Percentiles rank a stretch among this genome's conserved stretches.
Evolutionary conservation across 92 coral and sea anemone genomes (phyloP).

Genomic region (Metridium senile): DNA sequence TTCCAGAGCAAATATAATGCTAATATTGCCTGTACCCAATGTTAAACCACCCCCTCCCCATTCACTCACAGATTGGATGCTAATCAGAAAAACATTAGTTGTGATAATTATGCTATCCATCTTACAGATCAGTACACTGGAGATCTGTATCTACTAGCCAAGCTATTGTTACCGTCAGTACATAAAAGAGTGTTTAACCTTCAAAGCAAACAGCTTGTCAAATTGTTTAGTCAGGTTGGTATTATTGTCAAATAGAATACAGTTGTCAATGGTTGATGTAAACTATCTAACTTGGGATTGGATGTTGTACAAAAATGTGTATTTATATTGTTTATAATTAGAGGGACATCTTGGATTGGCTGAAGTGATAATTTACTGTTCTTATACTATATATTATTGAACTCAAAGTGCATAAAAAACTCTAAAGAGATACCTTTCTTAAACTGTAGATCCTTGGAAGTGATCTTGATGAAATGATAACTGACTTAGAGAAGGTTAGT

Average conservation of each 20-base stretch:
- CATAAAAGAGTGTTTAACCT: constrained; percentile 91
- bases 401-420: too few relatives aligned
- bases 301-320: too few relatives aligned
- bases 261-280: background rate
- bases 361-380: background rate
- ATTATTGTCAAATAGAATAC: background rate
- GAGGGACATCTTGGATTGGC: too few relatives aligned
- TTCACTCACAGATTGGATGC: too few relatives aligned
- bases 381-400: constrained; percentile 60
- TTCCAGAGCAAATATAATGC: too few relatives aligned
- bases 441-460: constrained; percentile 68
- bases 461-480: constrained; percentile 81
- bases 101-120: too few relatives aligned
- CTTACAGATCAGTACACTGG: constrained; percentile 71
- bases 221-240: constrained; percentile 90
- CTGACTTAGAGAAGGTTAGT: constrained; percentile 84
- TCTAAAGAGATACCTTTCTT: too few relatives aligned
- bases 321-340: too few relatives aligned
- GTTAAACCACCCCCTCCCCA: too few relatives aligned
- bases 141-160: constrained; percentile 71
- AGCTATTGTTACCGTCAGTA: constrained; percentile 85
- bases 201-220: constrained; percentile 92
- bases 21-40: too few relatives aligned
- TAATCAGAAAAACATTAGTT: too few relatives aligned
- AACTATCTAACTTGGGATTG: background rate